Evolutionary conservation across 2,888 invertebrate species (phyloP).

Genomic region (Halocaridina rubra): DNA sequence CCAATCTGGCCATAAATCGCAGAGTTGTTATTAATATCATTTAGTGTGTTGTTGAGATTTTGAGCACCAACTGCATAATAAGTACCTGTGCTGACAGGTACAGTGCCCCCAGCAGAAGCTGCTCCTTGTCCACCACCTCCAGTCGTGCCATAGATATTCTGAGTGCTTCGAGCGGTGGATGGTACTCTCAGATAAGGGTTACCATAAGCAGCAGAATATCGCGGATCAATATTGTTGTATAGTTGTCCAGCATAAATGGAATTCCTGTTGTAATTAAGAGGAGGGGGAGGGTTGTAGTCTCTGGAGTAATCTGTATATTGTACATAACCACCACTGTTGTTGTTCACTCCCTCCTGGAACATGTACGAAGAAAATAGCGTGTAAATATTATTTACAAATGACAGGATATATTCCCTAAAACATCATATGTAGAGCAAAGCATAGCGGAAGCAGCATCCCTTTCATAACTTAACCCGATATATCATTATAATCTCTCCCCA

Average conservation of each 20-base stretch:
- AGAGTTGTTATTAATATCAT: conserved; percentile 5
- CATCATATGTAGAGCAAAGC: too few species aligned
- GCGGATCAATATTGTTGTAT: conserved; percentile 75
- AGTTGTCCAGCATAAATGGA: conserved; percentile 33
- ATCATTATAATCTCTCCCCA: too few species aligned
- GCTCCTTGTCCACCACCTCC: neutral
- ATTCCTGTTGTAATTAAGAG: conserved; percentile 52
- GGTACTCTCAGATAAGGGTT: conserved; percentile 85
- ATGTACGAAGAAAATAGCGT: too few species aligned
- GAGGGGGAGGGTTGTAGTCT: conserved; percentile 81
- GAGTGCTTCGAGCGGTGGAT: conserved; percentile 68
- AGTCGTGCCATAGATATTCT: neutral
- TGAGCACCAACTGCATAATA: neutral
- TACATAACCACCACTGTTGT: conserved; percentile 82
- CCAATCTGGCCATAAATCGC: conserved; percentile 18
- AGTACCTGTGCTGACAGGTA: neutral
- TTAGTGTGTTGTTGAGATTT: conserved; percentile 23
- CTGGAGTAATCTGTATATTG: conserved; percentile 89
- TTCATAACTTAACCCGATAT: too few species aligned
- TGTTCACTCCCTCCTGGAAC: conserved; percentile 37
- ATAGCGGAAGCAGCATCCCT: too few species aligned
- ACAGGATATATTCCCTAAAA: too few species aligned
- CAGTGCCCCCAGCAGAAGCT: neutral
- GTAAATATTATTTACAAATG: too few species aligned
- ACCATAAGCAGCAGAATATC: conserved; percentile 86